Evolutionary conservation across 2,888 invertebrate genomes (phyloP).

Genomic region (Carabus problematicus): DNA sequence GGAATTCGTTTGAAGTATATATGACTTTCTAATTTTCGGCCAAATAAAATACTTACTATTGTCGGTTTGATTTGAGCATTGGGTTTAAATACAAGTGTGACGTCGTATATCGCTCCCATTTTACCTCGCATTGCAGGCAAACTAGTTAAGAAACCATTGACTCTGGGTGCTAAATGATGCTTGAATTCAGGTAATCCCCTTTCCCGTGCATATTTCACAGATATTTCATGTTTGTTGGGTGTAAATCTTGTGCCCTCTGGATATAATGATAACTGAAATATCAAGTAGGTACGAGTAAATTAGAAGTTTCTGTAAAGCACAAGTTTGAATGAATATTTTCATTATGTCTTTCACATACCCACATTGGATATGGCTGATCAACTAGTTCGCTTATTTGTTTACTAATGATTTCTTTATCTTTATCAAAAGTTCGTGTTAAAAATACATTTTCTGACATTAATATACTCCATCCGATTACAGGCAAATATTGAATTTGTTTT

Average conservation of each 20-base stretch:
- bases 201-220: conserved; percentile 80
- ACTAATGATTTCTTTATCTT: conserved; percentile 80
- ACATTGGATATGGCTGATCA: conserved; percentile 84
- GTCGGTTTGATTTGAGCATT: conserved; percentile 71
- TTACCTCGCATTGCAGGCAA: conserved; percentile 77
- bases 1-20: conserved; percentile 79
- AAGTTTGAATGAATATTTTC: too few species aligned
- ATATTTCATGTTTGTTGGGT: conserved; percentile 78
- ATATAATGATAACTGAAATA: conserved; percentile 75
- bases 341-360: conserved; percentile 64
- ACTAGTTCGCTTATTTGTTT: conserved; percentile 76
- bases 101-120: conserved; percentile 80
- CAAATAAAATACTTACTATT: conserved; percentile 74
- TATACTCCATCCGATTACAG: conserved; percentile 93
- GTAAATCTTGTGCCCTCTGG: conserved; percentile 92
- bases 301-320: background rate
- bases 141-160: conserved; percentile 81
- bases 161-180: conserved; percentile 89
- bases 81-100: conserved; percentile 72
- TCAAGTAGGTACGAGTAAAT: background rate
- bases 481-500: conserved; percentile 85
- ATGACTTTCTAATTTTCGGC: conserved; percentile 72
- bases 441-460: conserved; percentile 90
- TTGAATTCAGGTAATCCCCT: conserved; percentile 81
- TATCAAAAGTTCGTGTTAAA: conserved; percentile 83